Evolutionary conservation across 2,113 vertebrate species (phyloP).

Genomic region (Chrysochloris asiatica): DNA sequence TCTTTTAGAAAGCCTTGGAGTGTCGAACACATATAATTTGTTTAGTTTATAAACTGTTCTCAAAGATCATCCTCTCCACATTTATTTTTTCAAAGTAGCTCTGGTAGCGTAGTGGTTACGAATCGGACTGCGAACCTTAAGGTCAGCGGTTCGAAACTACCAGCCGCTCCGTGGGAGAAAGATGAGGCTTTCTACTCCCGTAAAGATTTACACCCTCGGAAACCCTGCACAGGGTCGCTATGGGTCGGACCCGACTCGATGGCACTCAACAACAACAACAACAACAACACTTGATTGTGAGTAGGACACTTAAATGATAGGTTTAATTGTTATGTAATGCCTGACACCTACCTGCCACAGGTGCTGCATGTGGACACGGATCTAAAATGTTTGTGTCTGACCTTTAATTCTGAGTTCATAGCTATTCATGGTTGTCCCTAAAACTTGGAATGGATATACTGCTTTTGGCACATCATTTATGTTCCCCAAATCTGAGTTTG

Average conservation of each 20-base stretch:
- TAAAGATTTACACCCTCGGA: no score
- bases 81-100: slow-evolving; percentile 8
- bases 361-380: slow-evolving; percentile 53
- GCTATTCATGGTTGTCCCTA: slow-evolving; percentile 11
- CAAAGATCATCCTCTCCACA: neutral
- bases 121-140: no score
- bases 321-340: neutral
- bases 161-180: no score
- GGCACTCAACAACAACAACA: no score
- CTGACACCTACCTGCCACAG: slow-evolving; percentile 33
- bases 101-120: no score
- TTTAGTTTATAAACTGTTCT: slow-evolving; percentile 39
- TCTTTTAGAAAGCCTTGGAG: neutral
- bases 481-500: slow-evolving; percentile 42
- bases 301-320: neutral
- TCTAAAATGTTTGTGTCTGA: neutral
- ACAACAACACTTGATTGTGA: neutral
- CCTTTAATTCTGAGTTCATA: slow-evolving; percentile 38
- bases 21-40: neutral
- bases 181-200: no score
- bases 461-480: slow-evolving; percentile 47
- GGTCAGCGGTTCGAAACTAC: no score
- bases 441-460: slow-evolving; percentile 51
- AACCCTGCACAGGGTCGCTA: no score
- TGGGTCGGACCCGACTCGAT: no score